These are phyloP conservation scores for Physella acuta DNA, from an alignment of 1,140 invertebrate genomes.

Conservation along the genomic window DNA sequence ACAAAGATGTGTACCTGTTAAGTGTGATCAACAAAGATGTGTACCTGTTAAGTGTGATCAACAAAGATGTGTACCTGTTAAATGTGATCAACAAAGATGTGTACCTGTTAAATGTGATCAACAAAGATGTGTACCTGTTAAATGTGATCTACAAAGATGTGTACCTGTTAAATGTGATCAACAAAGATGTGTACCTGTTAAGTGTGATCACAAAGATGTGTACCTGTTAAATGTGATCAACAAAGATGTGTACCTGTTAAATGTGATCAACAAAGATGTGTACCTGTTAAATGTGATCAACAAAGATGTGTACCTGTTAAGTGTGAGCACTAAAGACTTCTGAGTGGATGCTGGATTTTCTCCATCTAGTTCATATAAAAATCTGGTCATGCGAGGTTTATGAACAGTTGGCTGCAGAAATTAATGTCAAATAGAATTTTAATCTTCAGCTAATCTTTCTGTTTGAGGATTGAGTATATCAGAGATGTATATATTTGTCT, in stretches of 20 bases:
- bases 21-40: too few relatives aligned
- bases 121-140: background rate
- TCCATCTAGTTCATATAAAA: slow-evolving; percentile 41
- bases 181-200: background rate
- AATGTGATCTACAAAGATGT: background rate
- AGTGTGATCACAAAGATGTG: background rate
- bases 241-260: too few relatives aligned
- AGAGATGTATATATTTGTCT: too few relatives aligned
- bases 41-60: too few relatives aligned
- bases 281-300: too few relatives aligned
- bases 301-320: slow-evolving; percentile 25
- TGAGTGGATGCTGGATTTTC: slow-evolving; percentile 36
- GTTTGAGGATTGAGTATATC: background rate
- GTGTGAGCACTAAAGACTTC: slow-evolving; percentile 44
- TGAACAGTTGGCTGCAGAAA: slow-evolving; percentile 40
- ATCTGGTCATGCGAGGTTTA: slow-evolving; percentile 43
- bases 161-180: background rate
- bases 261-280: too few relatives aligned
- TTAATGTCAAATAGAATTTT: background rate
- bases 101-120: background rate
- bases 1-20: too few relatives aligned
- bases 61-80: too few relatives aligned
- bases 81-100: too few relatives aligned
- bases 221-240: background rate
- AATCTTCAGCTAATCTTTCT: background rate